Conservation (phyloP, 2,888 invertebrate genomes). For the Lydus trimaculatus region DNA sequence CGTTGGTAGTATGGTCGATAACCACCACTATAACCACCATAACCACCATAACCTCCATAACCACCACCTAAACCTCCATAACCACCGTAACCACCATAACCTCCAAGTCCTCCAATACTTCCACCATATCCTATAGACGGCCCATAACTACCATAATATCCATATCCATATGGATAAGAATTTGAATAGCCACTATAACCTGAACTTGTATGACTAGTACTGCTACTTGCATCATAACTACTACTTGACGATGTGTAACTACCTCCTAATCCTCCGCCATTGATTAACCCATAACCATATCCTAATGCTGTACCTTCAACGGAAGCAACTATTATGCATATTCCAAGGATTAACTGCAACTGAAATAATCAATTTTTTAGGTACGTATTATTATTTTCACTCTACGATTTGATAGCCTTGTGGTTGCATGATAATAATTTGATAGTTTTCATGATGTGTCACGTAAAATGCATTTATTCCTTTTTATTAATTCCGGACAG, state of each 20-base stretch:
- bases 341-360: conserved; percentile 12
- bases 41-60: conserved; percentile 5
- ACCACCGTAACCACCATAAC: conserved; percentile 15
- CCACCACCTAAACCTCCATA: conserved; percentile 14
- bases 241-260: not conserved
- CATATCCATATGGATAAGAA: not conserved
- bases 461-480: not conserved
- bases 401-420: too few relatives aligned
- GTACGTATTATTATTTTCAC: too few relatives aligned
- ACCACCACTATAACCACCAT: conserved; percentile 15
- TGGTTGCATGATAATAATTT: not conserved
- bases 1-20: not conserved
- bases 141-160: conserved; percentile 12
- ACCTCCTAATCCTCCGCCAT: not conserved
- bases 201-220: conserved; percentile 12
- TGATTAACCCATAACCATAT: conserved; percentile 16
- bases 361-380: conserved; percentile 3
- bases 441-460: not conserved
- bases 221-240: conserved; percentile 5
- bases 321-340: not conserved
- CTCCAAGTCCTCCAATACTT: conserved; percentile 6
- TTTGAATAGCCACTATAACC: conserved; percentile 10
- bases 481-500: not conserved
- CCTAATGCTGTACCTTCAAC: conserved; percentile 13
- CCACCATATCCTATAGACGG: conserved; percentile 13